Evolutionary conservation across 2,888 invertebrate genomes (phyloP), one percentile per base, ranked within the genome.

Genomic region (Atethmia centrago): DNA sequence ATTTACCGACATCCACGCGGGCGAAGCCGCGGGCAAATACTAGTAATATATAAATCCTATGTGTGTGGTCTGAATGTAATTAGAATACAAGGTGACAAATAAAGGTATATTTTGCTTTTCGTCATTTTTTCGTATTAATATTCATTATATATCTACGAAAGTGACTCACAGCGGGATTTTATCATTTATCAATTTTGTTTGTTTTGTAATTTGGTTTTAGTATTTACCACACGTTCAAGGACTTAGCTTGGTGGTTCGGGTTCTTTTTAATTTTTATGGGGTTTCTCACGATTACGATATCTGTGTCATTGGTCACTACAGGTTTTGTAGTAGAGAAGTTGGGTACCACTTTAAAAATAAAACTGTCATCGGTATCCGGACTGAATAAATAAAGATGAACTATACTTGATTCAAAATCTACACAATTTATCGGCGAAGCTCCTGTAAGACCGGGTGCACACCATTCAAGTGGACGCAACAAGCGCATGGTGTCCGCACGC

Each of bases 391-490:
- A 10, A 19, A 31, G 10, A 31, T 36, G 3, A 53, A 31, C 19
- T 53, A 19, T 45, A 53, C 16, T 21, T 31, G 3, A 45, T 36
- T 21, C 1, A 12, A 53, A 19, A 66, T 42, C 10, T 62, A 4
- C 3, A 45, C 19, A 36, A n/a, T 14, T 51, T 45, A 19, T 64
- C 12, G 5, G 0, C 9, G 25, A 61, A 55, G 14, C 2, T 40
- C 8, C 2, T 28, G 9, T 69, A 65, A 76, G 53, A n/a, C 36
- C 3, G 36, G 47, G 25, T 14, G 14, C 61, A 71, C 51, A 62
- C 25, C 8, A 31, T n/a, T n/a, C 31, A 61, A 68, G 55, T 58
- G 36, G 45, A 77, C 74, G 92, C 94, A 94, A 94, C 94, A 95
- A 93, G 94, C 94, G 91, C 86, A 83, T 75, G 77, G 77, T 71